Conservation (phyloP, 1,140 invertebrate species). For the Cherax quadricarinatus region DNA sequence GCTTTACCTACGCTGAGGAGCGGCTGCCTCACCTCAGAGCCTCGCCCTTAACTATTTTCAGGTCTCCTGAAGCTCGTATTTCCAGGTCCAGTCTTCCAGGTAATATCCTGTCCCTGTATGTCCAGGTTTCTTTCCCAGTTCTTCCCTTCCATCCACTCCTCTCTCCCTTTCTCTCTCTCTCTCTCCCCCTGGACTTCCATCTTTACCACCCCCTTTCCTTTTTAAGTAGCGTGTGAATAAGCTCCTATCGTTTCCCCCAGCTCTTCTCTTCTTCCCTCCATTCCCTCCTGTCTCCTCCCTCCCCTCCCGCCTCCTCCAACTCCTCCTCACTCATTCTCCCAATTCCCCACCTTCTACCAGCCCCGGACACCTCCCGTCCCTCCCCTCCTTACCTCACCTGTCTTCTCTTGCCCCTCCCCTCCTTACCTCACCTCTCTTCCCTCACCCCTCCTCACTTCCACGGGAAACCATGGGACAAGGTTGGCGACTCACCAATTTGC, state of each 20-base stretch:
- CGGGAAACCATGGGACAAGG: constrained; percentile 54
- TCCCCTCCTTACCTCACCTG: not conserved
- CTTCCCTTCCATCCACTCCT: not conserved
- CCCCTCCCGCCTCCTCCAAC: not conserved
- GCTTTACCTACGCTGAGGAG: too few species aligned
- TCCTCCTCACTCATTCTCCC: constrained; percentile 18
- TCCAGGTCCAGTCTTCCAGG: not conserved
- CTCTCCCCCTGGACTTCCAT: not conserved
- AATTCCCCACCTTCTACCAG: constrained; percentile 9
- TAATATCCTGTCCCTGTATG: too few species aligned
- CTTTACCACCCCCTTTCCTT: too few species aligned
- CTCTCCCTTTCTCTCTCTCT: not conserved
- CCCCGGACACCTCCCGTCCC: constrained; percentile 21
- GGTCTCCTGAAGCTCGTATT: not conserved
- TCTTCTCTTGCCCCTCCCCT: not conserved
- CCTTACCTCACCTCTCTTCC: not conserved
- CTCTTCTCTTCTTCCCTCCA: too few species aligned
- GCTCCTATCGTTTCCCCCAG: too few species aligned
- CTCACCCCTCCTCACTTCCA: constrained; percentile 32
- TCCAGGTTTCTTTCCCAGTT: too few species aligned
- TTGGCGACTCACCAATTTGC: constrained; percentile 15
- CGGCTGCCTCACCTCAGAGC: too few species aligned
- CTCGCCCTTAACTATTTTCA: not conserved
- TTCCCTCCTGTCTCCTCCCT: not conserved
- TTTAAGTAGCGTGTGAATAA: too few species aligned